A percentile compares a stretch with the other conserved stretches of the same genome.
These are phyloP conservation scores for Tridacna crocea DNA, from an alignment of 2,888 invertebrate genomes.

Conservation along the genomic window DNA sequence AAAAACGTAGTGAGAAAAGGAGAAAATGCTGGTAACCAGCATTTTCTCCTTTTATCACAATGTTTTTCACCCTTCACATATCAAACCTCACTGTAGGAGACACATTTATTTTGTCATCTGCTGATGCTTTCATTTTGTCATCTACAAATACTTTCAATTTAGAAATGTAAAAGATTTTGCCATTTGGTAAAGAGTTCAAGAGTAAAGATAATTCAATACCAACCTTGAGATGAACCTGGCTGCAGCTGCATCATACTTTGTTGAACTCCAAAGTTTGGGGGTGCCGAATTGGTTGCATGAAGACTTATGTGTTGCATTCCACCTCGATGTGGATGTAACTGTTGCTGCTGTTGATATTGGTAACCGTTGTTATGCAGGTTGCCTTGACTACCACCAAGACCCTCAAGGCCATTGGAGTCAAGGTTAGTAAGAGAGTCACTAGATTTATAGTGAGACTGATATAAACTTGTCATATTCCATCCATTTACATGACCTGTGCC, in stretches of 20 bases:
- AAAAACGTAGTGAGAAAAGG: no score
- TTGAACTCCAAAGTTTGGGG: constrained; percentile 73
- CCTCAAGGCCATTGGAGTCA: constrained; percentile 54
- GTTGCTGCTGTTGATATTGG: constrained; percentile 43
- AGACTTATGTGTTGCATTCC: constrained; percentile 69
- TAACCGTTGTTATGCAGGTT: constrained; percentile 44
- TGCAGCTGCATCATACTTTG: background rate
- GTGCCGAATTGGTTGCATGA: constrained; percentile 81
- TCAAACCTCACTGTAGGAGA: no score
- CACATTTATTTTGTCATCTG: no score
- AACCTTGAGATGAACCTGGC: constrained; percentile 12
- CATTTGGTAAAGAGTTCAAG: background rate
- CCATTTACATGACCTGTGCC: constrained; percentile 28
- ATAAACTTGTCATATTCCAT: constrained; percentile 39
- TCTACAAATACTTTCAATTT: background rate
- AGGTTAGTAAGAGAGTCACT: constrained; percentile 49
- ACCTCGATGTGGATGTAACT: constrained; percentile 27
- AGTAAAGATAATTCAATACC: background rate
- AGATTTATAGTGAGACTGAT: constrained; percentile 30
- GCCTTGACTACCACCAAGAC: constrained; percentile 54
- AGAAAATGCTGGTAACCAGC: background rate
- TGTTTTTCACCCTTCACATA: no score
- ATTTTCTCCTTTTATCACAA: no score
- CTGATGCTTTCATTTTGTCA: no score
- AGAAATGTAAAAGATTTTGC: no score